phyloP scores from a whole-genome alignment of 2,113 vertebrate genomes.

The Leucopternis melanops region DNA sequence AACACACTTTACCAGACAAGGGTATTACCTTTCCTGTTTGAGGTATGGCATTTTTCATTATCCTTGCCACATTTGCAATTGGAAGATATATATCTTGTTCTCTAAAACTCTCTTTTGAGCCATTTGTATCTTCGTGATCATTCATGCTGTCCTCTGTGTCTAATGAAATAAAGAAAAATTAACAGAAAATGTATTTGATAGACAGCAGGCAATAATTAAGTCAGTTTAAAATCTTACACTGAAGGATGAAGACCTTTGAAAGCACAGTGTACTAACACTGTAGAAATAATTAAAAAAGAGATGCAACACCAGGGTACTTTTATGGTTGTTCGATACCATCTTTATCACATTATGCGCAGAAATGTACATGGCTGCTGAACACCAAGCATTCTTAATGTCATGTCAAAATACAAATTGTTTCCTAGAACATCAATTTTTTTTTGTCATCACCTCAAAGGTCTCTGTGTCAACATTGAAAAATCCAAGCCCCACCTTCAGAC shows the following conservation, averaged over 20 bases:
- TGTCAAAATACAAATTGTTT: not conserved
- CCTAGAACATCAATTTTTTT: not conserved
- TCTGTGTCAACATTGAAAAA: not conserved
- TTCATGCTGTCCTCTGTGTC: slow-evolving; percentile 90
- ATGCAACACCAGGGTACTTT: not conserved
- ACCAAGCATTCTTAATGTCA: not conserved
- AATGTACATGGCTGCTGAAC: not conserved
- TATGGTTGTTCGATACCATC: not conserved
- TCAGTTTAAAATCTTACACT: not conserved
- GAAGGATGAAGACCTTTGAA: not conserved
- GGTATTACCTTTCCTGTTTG: slow-evolving; percentile 92
- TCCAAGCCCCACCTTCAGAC: not conserved
- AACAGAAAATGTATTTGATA: not conserved
- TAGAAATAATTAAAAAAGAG: not conserved
- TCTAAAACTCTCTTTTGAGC: slow-evolving; percentile 94
- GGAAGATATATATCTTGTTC: slow-evolving; percentile 99
- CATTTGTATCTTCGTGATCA: slow-evolving; percentile 91
- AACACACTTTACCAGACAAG: not conserved
- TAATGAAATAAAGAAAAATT: slow-evolving; percentile 50
- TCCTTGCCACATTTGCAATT: slow-evolving; percentile 96
- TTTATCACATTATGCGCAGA: not conserved
- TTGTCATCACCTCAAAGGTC: not conserved
- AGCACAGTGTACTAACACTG: not conserved
- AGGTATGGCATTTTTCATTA: slow-evolving; percentile 99
- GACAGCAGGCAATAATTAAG: not conserved